Evolutionary conservation across 37 sponge, comb jelly and placozoan species (phyloP).

Genomic region (Agelas oroides): DNA sequence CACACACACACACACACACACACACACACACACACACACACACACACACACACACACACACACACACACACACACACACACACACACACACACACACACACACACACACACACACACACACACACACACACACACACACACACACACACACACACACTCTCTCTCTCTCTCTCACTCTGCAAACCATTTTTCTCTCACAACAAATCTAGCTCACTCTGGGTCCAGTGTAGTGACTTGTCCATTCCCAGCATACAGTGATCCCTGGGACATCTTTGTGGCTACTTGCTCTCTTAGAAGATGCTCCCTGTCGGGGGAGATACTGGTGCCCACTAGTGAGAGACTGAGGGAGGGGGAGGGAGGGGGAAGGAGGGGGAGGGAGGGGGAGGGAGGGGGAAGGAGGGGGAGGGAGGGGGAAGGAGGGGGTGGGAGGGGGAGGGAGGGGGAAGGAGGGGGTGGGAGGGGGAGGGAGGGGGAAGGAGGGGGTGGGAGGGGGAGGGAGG

Average conservation of each 20-base stretch:
- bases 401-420: background rate
- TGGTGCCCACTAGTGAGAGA: conserved; percentile 42
- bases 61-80: too few relatives aligned
- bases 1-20: too few relatives aligned
- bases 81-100: too few relatives aligned
- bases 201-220: conserved; percentile 48
- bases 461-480: background rate
- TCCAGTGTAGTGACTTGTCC: conserved; percentile 52
- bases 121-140: too few relatives aligned
- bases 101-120: too few relatives aligned
- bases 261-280: conserved; percentile 36
- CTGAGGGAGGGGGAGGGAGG: conserved; percentile 4
- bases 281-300: conserved; percentile 55
- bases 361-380: background rate
- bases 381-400: too few relatives aligned
- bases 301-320: conserved; percentile 42
- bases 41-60: too few relatives aligned
- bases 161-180: too few relatives aligned
- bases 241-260: conserved; percentile 33
- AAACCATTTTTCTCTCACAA: too few relatives aligned
- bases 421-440: background rate
- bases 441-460: background rate
- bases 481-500: background rate
- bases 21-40: too few relatives aligned
- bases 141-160: too few relatives aligned